These are phyloP conservation scores for Papilio demoleus DNA, from an alignment of 2,888 invertebrate species.

Conservation along the genomic window DNA sequence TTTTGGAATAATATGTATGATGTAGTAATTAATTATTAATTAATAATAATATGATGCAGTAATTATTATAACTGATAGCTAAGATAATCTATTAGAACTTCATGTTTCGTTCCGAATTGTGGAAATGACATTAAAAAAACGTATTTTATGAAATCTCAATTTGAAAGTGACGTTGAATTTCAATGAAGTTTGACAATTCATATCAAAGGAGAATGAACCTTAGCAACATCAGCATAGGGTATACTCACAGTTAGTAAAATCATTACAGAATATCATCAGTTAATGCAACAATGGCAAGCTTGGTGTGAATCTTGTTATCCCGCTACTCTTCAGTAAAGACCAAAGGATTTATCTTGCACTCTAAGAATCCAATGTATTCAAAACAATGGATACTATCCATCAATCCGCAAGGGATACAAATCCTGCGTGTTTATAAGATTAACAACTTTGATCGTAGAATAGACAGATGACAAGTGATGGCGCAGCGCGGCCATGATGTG, in stretches of 20 bases:
- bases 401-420: constrained; percentile 25
- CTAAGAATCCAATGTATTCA: constrained; percentile 1
- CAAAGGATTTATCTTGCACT: not conserved
- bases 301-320: not conserved
- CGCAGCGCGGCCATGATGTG: constrained; percentile 36
- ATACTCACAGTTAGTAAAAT: no score
- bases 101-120: no score
- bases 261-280: no score
- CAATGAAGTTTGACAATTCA: no score
- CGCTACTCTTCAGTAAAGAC: not conserved
- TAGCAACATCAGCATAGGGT: no score
- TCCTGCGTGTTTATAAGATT: constrained; percentile 35
- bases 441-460: constrained; percentile 35
- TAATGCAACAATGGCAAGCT: not conserved
- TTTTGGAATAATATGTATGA: not conserved
- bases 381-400: constrained; percentile 29
- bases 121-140: no score
- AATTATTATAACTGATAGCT: not conserved
- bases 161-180: no score
- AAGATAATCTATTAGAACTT: no score
- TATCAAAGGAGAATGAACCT: no score
- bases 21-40: not conserved
- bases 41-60: no score
- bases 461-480: constrained; percentile 39
- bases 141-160: no score